Evolutionary conservation across 2,888 invertebrate genomes (phyloP), one percentile per base, ranked within the genome.

Genomic region (Eristalis intricaria): DNA sequence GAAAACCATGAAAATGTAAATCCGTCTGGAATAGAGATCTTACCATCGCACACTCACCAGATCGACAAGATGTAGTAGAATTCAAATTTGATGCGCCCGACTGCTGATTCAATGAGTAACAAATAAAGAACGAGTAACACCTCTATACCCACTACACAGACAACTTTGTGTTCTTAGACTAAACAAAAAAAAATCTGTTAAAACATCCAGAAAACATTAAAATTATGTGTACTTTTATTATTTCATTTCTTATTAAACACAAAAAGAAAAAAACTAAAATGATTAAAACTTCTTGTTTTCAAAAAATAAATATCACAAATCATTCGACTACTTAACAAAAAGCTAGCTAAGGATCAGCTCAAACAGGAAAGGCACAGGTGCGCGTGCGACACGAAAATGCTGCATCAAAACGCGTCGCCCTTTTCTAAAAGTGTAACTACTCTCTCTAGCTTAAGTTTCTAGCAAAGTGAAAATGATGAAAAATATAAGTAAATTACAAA

Each of bases 181-280:
- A 86, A 71, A 71, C 75, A 29, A 64, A 50, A 64, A 65, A 89
- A 89, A 90, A 26, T 2, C 26, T 26, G 38, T 88, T 90, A 90
- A 89, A 91, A 90, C 90, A 90, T 91, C 90, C 73, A 70, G 61
- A 65, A 76, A 60, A 66, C 35, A 77, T 61, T 68, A 68, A 50
- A 50, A 22, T 70, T 58, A 75, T 74, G 65, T 61, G 58, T 79
- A 74, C 73, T 81, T 19, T 19, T 73, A 77, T 69, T 23, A 81
- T 73, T 73, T 85, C 66, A 32, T 64, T 69, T 80, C 58, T n/a
- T 40, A 61, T 50, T 15, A 38, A 64, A 19, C 40, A 32, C 19
- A 69, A 69, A 71, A 50, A 19, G 15, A 32, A 10, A 32, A 32
- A 32, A 66, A 50, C 19, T 15, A 74, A 58, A 65, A n/a, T 63